Evolutionary conservation across 2,888 invertebrate species (phyloP).

Genomic region (Ashinkailepas kermadecensis): DNA sequence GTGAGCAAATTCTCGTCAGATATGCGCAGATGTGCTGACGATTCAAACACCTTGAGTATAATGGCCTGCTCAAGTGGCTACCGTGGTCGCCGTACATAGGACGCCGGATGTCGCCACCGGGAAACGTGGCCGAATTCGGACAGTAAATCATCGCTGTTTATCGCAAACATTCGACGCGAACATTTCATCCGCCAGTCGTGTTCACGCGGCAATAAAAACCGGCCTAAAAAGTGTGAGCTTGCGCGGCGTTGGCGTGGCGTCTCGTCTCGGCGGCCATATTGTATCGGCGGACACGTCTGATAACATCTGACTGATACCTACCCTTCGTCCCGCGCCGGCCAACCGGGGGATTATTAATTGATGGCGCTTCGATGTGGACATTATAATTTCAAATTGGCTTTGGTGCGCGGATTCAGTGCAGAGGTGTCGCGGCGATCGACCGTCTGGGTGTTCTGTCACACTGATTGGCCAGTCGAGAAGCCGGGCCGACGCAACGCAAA

Average conservation of each 20-base stretch:
- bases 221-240: neutral
- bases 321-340: neutral
- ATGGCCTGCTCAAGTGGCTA: no score
- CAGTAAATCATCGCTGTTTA: neutral
- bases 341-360: neutral
- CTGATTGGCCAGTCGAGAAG: no score
- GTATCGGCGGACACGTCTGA: neutral
- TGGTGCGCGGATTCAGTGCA: neutral
- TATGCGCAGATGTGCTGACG: no score
- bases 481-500: no score
- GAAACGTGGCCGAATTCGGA: no score
- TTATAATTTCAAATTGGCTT: constrained; percentile 22
- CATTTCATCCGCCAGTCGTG: neutral
- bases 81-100: no score
- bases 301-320: neutral
- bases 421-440: neutral
- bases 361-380: constrained; percentile 11
- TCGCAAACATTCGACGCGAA: neutral
- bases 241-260: neutral
- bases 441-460: neutral
- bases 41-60: no score
- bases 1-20: no score
- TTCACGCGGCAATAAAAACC: neutral
- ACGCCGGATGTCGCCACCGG: no score
- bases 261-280: neutral